Conservation (phyloP, 1,140 invertebrate genomes). For the Delia radicum region DNA sequence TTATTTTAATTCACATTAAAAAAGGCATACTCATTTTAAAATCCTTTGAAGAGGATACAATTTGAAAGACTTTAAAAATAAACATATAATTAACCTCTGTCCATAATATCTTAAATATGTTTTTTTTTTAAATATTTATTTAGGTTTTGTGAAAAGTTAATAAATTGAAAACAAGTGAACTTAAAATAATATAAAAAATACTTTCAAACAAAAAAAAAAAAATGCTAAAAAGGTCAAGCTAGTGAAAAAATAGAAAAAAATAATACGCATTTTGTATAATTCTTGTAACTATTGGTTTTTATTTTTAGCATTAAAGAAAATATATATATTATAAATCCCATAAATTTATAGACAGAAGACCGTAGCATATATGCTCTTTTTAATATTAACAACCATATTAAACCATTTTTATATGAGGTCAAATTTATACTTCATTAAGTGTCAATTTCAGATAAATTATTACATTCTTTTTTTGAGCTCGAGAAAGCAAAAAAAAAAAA, state of each 20-base stretch:
- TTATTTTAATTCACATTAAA: too few relatives aligned
- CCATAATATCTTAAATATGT: too few relatives aligned
- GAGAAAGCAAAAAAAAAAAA: neutral
- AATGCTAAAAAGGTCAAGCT: neutral
- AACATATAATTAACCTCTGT: too few relatives aligned
- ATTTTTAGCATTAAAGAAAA: too few relatives aligned
- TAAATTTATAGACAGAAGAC: neutral
- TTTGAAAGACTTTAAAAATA: too few relatives aligned
- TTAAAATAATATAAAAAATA: too few relatives aligned
- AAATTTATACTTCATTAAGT: slow-evolving; percentile 23
- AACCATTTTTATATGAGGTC: slow-evolving; percentile 5
- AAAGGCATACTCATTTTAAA: too few relatives aligned
- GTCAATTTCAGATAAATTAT: slow-evolving; percentile 26
- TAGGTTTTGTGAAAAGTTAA: too few relatives aligned
- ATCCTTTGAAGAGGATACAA: too few relatives aligned
- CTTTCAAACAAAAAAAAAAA: neutral
- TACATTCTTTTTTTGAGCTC: neutral
- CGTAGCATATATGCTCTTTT: neutral
- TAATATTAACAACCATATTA: neutral
- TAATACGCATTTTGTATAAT: neutral
- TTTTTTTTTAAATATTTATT: neutral
- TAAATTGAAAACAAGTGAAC: neutral
- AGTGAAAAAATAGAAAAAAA: neutral
- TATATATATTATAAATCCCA: too few relatives aligned
- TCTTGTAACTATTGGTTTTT: neutral